Base-by-base conservation (phyloP, 2,888 invertebrate genomes). In the Bibio marci region DNA sequence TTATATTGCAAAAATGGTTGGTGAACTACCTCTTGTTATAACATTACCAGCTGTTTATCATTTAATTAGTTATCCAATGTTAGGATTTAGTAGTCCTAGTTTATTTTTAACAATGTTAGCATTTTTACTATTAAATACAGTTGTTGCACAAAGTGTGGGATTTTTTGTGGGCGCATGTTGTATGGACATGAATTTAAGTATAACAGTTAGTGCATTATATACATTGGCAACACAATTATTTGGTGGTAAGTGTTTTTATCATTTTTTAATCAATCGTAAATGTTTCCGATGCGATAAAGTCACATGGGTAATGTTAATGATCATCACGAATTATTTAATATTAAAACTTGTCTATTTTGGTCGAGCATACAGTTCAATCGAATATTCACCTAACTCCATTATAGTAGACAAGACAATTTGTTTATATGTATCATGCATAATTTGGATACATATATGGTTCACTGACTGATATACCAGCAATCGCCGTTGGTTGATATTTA, bases 1-100 rank as follows among this genome's bases (percentile, higher is more conserved):
- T 55, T 83, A 81, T 59, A 57, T 81, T 54, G 80, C 83, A 43
- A 82, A 83, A 62, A 80, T 80, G 77, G 71, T 78, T 44, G 80
- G 81, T 41, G 83, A 85, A 58, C 56, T 81, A 50, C 82, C 82
- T 8, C 57, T 82, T 47, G 76, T 77, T 32, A 68, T 82, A 49
- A 73, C 79, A 30, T 62, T 81, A 51, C 82, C 82, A 42, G 74
- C 79, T 32, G 70, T 80, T 51, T 81, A 80, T 63, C 76, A 79
- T 57, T 63, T 76, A 50, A 77, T 82, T 49, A 75, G 78, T 46
- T 83, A 82, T 61, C 78, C 80, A 48, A 73, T 82, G 72, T 63
- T 81, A 55, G 80, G 74, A 45, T 59, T 59, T 40, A 52, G 53
- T 43, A 59, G 71, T 51, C 63, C 72, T 19, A 63, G 71, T 44